Evolutionary conservation across 2,113 vertebrate genomes (phyloP).

Genomic region (Calcarius ornatus): DNA sequence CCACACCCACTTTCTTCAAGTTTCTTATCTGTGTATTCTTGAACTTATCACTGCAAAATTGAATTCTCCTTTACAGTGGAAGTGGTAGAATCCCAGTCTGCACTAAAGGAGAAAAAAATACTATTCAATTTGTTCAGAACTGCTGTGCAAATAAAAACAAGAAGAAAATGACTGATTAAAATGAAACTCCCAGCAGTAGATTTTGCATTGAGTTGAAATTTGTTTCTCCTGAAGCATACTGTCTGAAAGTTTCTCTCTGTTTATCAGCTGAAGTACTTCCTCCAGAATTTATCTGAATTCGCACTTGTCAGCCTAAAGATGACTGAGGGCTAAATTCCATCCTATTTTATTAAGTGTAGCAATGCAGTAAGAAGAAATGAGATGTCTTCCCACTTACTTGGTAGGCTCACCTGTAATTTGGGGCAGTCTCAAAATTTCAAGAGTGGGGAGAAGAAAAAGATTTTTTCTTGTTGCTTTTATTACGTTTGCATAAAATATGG

Average conservation of each 20-base stretch:
- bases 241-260: neutral
- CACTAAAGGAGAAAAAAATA: neutral
- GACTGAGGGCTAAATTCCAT: neutral
- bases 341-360: neutral
- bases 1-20: neutral
- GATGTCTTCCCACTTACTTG: neutral
- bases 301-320: neutral
- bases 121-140: conserved; percentile 28
- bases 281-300: neutral
- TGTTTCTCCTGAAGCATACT: neutral
- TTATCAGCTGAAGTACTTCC: neutral
- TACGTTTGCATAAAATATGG: neutral
- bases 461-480: neutral
- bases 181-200: neutral
- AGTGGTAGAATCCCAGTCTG: neutral
- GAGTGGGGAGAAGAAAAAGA: neutral
- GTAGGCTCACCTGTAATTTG: neutral
- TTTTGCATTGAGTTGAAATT: neutral
- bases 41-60: neutral
- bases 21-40: conserved; percentile 7
- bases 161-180: conserved; percentile 28
- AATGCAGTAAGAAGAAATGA: neutral
- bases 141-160: conserved; percentile 45
- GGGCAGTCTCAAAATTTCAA: neutral
- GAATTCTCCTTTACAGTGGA: conserved; percentile 6